Evolutionary conservation across 2,888 invertebrate genomes (phyloP).

Genomic region (Prenolepis imparis): DNA sequence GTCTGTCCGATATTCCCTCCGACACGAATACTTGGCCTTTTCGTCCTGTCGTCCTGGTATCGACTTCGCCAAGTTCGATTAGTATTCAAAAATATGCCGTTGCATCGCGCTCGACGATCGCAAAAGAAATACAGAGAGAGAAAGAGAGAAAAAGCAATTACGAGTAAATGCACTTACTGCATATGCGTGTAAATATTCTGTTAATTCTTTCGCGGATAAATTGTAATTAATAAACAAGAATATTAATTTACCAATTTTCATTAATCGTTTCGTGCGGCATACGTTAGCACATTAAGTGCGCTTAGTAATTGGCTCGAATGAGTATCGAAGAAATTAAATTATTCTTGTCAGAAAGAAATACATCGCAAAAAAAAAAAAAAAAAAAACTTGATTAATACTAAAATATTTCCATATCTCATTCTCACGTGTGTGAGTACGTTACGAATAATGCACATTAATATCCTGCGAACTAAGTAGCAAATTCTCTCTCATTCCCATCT

Average conservation of each 20-base stretch:
- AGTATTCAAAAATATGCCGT: conserved; percentile 63
- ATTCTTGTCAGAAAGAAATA: not conserved
- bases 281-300: not conserved
- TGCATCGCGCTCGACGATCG: conserved; percentile 68
- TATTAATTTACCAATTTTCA: conserved; percentile 29
- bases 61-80: conserved; percentile 46
- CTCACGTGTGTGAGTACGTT: not conserved
- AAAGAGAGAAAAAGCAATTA: conserved; percentile 12
- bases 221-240: not conserved
- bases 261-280: not conserved
- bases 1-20: conserved; percentile 53
- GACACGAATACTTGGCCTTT: conserved; percentile 58
- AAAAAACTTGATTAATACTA: conserved; percentile 21
- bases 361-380: not conserved
- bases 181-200: conserved; percentile 2
- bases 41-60: conserved; percentile 37
- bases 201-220: not conserved
- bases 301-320: conserved; percentile 11
- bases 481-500: conserved; percentile 50
- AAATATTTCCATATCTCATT: conserved; percentile 24
- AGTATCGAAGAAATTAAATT: conserved; percentile 16
- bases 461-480: conserved; percentile 47
- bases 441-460: conserved; percentile 48
- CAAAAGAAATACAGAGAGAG: conserved; percentile 39
- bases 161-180: not conserved